These are phyloP conservation scores for Petrosia ficiformis DNA, from an alignment of 37 sponge, comb jelly and placozoan species.

Conservation along the genomic window DNA sequence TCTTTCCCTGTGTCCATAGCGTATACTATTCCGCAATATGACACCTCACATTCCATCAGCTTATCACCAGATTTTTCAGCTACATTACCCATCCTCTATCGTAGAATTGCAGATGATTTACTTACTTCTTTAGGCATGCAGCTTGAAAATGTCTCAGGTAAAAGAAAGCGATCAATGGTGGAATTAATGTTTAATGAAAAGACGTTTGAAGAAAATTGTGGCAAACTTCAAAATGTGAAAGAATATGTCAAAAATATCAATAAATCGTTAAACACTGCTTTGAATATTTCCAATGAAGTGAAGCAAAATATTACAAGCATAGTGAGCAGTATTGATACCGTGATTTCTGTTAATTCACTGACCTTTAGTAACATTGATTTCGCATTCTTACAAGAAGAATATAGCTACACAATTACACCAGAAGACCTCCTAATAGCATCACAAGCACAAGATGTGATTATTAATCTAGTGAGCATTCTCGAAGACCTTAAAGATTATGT, in stretches of 20 bases:
- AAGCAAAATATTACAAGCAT: background rate
- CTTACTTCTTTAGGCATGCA: background rate
- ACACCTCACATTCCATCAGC: background rate
- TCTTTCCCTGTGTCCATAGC: background rate
- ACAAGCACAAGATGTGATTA: too few species aligned
- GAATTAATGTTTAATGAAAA: background rate
- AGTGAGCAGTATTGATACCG: background rate
- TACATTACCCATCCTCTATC: background rate
- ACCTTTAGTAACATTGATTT: background rate
- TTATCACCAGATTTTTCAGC: background rate
- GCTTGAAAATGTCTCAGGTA: background rate
- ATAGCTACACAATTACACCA: too few species aligned
- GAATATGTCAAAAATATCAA: background rate
- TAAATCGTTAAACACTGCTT: background rate
- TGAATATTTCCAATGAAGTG: background rate
- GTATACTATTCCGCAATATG: background rate
- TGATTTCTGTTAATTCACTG: background rate
- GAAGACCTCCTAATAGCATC: too few species aligned
- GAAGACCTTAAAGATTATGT: too few species aligned
- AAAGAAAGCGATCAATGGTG: background rate
- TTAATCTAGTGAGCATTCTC: too few species aligned
- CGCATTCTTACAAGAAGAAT: background rate
- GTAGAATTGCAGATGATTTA: background rate
- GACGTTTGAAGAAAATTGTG: conserved; percentile 3
- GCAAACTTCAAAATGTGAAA: background rate